Conservation (phyloP, 2,113 vertebrate species). For the Taxidea taxus region DNA sequence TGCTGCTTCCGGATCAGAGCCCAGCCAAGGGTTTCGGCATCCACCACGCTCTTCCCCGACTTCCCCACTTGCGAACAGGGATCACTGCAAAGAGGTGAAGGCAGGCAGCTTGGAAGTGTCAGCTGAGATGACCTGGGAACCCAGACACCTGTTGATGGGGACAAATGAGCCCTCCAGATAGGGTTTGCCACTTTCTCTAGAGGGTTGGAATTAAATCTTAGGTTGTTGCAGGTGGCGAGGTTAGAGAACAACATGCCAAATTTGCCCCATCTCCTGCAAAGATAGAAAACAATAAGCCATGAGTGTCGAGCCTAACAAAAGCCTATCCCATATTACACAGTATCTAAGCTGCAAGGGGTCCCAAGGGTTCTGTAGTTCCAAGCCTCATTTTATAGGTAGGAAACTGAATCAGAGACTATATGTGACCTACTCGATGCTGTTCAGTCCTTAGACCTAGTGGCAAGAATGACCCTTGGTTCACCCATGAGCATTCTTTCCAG, state of each 20-base stretch:
- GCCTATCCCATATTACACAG: not conserved
- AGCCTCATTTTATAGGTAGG: not conserved
- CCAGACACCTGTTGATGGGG: not conserved
- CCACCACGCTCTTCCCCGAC: not conserved
- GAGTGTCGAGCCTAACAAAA: not conserved
- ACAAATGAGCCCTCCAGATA: not conserved
- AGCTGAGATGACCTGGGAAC: not conserved
- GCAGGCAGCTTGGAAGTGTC: not conserved
- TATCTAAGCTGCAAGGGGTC: not conserved
- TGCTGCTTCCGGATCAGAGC: slow-evolving; percentile 41
- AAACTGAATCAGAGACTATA: not conserved
- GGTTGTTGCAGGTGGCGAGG: not conserved
- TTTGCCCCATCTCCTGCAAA: not conserved
- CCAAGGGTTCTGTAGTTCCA: not conserved
- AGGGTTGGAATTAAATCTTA: not conserved
- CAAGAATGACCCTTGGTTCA: not conserved
- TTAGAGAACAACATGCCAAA: not conserved
- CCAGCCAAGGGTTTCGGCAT: slow-evolving; percentile 6
- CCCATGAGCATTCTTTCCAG: not conserved
- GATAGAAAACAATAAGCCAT: not conserved
- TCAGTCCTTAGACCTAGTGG: not conserved
- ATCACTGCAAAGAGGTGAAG: not conserved
- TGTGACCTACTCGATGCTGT: not conserved
- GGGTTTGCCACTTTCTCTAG: not conserved
- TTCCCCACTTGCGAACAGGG: not conserved